A percentile compares a stretch with the other conserved stretches of the same genome.
Evolutionary conservation across 2,113 vertebrate genomes (phyloP).

Genomic region (Haemorhous mexicanus): DNA sequence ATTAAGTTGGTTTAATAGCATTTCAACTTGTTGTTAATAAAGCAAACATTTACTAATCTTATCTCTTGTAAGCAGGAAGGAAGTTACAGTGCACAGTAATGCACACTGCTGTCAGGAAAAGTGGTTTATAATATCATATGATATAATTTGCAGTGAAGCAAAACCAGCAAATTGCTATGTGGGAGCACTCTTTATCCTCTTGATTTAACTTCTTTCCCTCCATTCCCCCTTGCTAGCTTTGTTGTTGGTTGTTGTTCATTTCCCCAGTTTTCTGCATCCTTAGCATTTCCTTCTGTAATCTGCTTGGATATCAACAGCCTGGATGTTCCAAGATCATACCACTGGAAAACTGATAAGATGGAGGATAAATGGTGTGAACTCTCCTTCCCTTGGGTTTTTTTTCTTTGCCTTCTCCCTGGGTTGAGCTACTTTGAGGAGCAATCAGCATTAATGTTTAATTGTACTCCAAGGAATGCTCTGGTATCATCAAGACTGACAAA

Average conservation of each 20-base stretch:
- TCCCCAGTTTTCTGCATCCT: slow-evolving; percentile 23
- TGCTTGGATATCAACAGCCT: slow-evolving; percentile 16
- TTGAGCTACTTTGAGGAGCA: slow-evolving; percentile 37
- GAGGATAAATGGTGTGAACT: slow-evolving; percentile 15
- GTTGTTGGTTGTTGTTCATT: slow-evolving; percentile 30
- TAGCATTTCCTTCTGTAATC: slow-evolving; percentile 45
- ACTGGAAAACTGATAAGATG: background rate
- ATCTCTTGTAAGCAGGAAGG: slow-evolving; percentile 64
- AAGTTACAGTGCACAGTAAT: slow-evolving; percentile 64
- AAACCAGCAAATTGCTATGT: slow-evolving; percentile 51
- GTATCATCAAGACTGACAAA: slow-evolving; percentile 46
- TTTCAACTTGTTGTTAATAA: slow-evolving; percentile 69
- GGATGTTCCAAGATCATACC: background rate
- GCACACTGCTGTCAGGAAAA: slow-evolving; percentile 50
- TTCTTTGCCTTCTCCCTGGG: slow-evolving; percentile 17
- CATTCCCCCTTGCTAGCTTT: background rate
- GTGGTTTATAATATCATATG: slow-evolving; percentile 59
- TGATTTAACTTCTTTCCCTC: slow-evolving; percentile 57
- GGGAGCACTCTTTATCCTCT: slow-evolving; percentile 46
- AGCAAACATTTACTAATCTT: slow-evolving; percentile 69
- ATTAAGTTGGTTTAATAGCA: slow-evolving; percentile 63
- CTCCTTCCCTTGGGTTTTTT: background rate
- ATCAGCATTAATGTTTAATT: slow-evolving; percentile 60
- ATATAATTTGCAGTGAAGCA: slow-evolving; percentile 64
- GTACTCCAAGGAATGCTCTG: slow-evolving; percentile 45